A percentile compares a stretch with the other conserved stretches of the same genome.
phyloP scores from a whole-genome alignment of 2,113 vertebrate species.

The Rattus rattus region DNA sequence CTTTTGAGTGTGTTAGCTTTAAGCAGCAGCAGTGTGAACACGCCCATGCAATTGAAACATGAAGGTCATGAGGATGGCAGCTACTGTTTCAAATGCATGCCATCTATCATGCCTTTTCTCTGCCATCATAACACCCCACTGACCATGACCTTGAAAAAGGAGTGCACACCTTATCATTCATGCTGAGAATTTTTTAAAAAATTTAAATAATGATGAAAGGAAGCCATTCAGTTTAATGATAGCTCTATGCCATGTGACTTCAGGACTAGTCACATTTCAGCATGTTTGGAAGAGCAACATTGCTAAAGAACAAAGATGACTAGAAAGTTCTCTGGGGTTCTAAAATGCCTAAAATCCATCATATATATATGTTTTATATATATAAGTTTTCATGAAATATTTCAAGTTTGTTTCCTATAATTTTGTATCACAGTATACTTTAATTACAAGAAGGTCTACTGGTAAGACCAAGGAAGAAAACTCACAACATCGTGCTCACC shows the following conservation, averaged over 20 bases:
- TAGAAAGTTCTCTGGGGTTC: background rate
- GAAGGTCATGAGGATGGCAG: background rate
- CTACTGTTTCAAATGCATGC: background rate
- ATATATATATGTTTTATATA: no score
- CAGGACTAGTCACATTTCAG: fast-evolving
- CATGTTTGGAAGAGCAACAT: background rate
- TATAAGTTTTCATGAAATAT: background rate
- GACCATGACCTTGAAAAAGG: fast-evolving
- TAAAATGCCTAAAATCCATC: background rate
- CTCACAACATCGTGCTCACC: no score
- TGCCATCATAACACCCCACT: background rate
- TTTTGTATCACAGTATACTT: background rate
- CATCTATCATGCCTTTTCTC: background rate
- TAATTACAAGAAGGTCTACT: background rate
- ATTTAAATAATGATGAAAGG: background rate
- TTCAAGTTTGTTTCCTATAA: background rate
- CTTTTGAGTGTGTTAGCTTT: background rate
- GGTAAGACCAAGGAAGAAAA: background rate
- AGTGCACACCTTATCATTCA: background rate
- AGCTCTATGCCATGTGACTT: background rate
- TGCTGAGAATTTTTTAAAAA: background rate
- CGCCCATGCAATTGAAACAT: background rate
- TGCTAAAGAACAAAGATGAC: background rate
- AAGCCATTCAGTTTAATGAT: background rate
- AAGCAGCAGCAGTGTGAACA: background rate